Percentiles rank a stretch among this genome's conserved stretches.
Conservation (phyloP, 2,888 invertebrate species). For the Rotaria sp. region DNA sequence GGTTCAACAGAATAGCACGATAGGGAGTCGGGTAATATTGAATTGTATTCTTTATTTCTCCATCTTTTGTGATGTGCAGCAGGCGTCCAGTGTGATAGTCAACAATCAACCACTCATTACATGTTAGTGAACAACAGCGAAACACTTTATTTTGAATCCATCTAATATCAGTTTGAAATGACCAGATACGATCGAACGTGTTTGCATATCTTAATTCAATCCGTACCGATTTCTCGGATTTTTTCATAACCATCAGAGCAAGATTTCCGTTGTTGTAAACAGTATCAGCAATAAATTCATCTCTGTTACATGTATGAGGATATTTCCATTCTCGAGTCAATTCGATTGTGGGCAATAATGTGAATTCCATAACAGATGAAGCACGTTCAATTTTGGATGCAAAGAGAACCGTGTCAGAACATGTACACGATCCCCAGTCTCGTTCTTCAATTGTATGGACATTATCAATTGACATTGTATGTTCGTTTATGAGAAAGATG, state of each 20-base stretch:
- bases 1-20: not conserved
- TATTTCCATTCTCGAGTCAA: not conserved
- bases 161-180: not conserved
- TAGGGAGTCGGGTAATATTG: not conserved
- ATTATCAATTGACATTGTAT: not conserved
- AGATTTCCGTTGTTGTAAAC: not conserved
- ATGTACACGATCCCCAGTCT: not conserved
- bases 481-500: not conserved
- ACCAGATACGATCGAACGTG: not conserved
- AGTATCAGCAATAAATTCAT: not conserved
- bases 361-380: not conserved
- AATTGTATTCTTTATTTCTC: not conserved
- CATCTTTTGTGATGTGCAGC: not conserved
- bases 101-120: not conserved
- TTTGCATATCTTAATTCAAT: not conserved
- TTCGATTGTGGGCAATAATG: not conserved
- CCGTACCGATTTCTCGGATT: not conserved
- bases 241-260: not conserved
- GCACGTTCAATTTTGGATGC: not conserved
- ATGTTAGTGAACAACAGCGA: not conserved
- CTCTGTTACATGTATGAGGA: not conserved
- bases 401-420: not conserved
- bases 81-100: not conserved
- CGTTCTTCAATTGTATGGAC: not conserved
- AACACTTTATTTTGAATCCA: rapidly evolving